Evolutionary conservation across 2,888 invertebrate species (phyloP).

Genomic region (Lepidocyrtoides sp.): DNA sequence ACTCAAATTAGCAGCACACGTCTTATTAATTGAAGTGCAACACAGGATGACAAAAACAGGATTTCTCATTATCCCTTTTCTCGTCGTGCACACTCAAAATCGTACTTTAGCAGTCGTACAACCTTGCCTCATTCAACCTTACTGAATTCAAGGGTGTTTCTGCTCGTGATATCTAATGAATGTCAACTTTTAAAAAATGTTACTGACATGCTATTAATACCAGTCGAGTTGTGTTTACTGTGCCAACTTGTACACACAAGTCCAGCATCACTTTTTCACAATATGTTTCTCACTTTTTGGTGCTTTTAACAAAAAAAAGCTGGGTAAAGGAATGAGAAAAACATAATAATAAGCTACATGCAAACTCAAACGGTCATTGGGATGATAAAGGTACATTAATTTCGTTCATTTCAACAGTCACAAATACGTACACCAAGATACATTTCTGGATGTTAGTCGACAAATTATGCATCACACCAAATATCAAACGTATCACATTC

Average conservation of each 20-base stretch:
- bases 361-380: neutral
- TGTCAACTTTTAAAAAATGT: constrained; percentile 55
- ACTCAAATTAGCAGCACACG: constrained; percentile 65
- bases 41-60: constrained; percentile 43
- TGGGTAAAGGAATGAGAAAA: neutral
- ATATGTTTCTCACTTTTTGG: neutral
- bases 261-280: neutral
- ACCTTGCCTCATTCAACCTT: constrained; percentile 74
- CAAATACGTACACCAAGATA: too few species aligned
- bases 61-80: constrained; percentile 33
- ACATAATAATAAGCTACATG: too few species aligned
- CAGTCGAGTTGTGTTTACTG: neutral
- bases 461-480: too few species aligned
- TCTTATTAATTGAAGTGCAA: constrained; percentile 56
- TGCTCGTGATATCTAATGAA: constrained; percentile 53
- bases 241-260: neutral
- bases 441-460: too few species aligned
- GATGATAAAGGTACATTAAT: neutral
- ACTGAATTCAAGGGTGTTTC: constrained; percentile 77
- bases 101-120: neutral
- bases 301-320: neutral
- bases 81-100: neutral
- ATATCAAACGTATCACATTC: neutral
- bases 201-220: neutral
- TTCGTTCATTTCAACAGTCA: too few species aligned